These are phyloP conservation scores for Ceryle rudis DNA, from an alignment of 2,797 vertebrate genomes.

Conservation along the genomic window DNA sequence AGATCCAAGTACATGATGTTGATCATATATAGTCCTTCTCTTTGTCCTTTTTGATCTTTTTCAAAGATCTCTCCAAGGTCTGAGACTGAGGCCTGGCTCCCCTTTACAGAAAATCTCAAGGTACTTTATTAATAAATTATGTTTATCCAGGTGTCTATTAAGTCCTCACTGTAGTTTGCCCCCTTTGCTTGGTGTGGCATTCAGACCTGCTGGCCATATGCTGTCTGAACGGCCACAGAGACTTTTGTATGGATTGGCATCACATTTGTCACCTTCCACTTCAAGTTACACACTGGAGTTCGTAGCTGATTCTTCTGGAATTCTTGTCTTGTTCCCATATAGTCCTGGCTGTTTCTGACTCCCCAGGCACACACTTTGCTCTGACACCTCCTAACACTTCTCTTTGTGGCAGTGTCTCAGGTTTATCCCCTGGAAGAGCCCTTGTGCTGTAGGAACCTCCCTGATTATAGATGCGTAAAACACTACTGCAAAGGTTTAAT, in stretches of 20 bases:
- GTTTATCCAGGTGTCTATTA: background rate
- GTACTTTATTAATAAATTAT: background rate
- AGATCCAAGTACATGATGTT: background rate
- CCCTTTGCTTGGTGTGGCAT: background rate
- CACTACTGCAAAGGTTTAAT: accelerated
- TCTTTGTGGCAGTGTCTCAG: background rate
- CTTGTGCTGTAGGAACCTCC: background rate
- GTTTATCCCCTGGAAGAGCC: background rate
- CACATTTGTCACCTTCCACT: background rate
- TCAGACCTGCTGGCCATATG: accelerated
- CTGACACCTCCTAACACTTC: background rate
- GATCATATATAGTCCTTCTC: background rate
- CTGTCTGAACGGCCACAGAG: background rate
- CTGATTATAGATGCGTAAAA: background rate
- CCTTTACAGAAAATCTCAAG: background rate
- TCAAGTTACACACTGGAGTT: background rate
- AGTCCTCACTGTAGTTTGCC: background rate
- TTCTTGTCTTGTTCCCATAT: background rate
- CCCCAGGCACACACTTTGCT: background rate
- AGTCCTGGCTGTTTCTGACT: background rate
- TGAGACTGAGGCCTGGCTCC: background rate
- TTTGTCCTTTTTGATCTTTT: background rate
- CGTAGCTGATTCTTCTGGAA: background rate
- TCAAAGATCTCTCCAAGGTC: background rate
- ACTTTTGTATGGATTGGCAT: background rate